Evolutionary conservation across 2,113 vertebrate species (phyloP).

Genomic region (Dipodomys stephensi): DNA sequence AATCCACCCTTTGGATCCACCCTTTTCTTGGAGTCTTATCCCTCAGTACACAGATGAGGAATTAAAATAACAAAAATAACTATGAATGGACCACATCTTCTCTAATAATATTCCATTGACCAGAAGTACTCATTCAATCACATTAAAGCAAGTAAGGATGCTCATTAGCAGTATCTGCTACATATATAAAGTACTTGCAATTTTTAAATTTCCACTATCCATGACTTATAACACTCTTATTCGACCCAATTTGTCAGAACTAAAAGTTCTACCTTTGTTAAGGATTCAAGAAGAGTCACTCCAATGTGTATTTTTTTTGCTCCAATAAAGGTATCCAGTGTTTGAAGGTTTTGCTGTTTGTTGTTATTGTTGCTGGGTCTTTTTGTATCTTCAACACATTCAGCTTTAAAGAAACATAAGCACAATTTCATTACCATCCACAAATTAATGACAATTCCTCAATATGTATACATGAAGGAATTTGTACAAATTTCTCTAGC

Average conservation of each 20-base stretch:
- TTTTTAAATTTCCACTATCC: slow-evolving; percentile 94
- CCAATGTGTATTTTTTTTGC: slow-evolving; percentile 85
- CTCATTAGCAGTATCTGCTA: neutral
- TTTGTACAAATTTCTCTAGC: neutral
- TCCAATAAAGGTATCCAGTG: slow-evolving; percentile 90
- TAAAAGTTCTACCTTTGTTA: slow-evolving; percentile 92
- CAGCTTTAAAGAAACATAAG: neutral
- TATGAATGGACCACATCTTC: neutral
- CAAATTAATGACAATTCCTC: neutral
- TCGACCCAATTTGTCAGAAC: slow-evolving; percentile 91
- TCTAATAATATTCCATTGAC: neutral
- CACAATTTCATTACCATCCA: neutral
- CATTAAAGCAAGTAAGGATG: neutral
- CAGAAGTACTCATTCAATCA: slow-evolving; percentile 4
- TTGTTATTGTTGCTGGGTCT: neutral
- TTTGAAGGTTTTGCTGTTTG: slow-evolving; percentile 71
- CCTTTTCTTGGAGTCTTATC: slow-evolving; percentile 3
- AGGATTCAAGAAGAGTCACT: slow-evolving; percentile 90
- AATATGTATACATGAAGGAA: neutral
- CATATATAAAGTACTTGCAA: slow-evolving; percentile 88
- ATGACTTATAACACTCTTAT: slow-evolving; percentile 93
- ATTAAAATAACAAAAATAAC: neutral
- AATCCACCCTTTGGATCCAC: neutral
- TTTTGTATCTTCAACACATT: neutral
- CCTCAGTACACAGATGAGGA: slow-evolving; percentile 1